These are phyloP conservation scores for Caenorhabditis macrosperma DNA, from an alignment of 2,888 invertebrate species.

Conservation along the genomic window DNA sequence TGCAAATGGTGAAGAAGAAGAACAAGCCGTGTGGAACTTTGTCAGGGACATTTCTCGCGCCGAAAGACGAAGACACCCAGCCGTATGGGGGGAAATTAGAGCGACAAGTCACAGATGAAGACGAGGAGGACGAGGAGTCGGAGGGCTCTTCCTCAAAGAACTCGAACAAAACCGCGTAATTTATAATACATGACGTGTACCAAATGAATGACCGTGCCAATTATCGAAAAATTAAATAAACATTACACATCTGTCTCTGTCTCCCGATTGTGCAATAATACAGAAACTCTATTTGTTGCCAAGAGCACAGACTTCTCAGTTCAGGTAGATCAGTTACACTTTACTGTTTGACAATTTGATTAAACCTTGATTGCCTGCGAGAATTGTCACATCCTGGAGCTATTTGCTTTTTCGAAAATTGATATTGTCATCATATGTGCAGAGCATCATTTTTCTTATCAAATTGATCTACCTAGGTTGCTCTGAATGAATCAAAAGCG, in stretches of 20 bases:
- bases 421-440: constrained; percentile 29
- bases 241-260: not conserved
- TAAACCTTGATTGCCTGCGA: constrained; percentile 20
- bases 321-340: constrained; percentile 21
- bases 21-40: constrained; percentile 44
- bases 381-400: constrained; percentile 26
- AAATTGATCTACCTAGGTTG: not conserved
- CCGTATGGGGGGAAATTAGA: constrained; percentile 37
- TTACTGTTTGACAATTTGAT: constrained; percentile 31
- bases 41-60: constrained; percentile 22
- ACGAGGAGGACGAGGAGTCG: constrained; percentile 34
- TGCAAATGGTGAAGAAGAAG: constrained; percentile 51
- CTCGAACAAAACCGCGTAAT: constrained; percentile 43
- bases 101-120: constrained; percentile 12
- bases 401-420: constrained; percentile 28
- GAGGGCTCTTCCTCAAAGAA: constrained; percentile 20
- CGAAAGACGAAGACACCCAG: constrained; percentile 30
- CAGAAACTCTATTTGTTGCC: not conserved
- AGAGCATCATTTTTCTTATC: constrained; percentile 40
- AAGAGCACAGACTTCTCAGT: not conserved
- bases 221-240: not conserved
- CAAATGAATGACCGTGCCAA: not conserved
- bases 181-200: constrained; percentile 28
- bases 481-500: not conserved
- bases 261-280: too few relatives aligned